Percentiles rank a stretch among this genome's conserved stretches.
These are phyloP conservation scores for Hippasteria phrygiana DNA, from an alignment of 53 echinoderm and acorn worm species.

Conservation along the genomic window DNA sequence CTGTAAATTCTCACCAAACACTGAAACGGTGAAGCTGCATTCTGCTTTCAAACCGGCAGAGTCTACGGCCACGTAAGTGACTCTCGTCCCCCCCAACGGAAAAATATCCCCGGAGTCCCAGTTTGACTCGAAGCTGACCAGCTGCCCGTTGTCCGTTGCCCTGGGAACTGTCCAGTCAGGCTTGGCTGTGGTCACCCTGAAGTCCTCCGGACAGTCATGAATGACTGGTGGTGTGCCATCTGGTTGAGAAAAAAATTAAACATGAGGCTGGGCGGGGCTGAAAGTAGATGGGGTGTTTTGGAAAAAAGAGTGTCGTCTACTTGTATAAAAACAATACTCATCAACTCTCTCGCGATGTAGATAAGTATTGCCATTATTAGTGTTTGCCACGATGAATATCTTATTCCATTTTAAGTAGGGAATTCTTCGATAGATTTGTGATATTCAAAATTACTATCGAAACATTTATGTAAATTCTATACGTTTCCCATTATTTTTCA, in stretches of 20 bases:
- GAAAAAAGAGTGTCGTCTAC: too few species aligned
- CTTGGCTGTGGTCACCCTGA: conserved; percentile 49
- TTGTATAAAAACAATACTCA: too few species aligned
- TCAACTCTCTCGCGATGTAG: too few species aligned
- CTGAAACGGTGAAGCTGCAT: conserved; percentile 49
- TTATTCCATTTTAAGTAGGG: too few species aligned
- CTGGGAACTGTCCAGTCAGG: conserved; percentile 68
- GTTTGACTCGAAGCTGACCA: conserved; percentile 40
- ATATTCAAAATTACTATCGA: too few species aligned
- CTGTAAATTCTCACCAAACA: conserved; percentile 58
- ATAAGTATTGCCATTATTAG: too few species aligned
- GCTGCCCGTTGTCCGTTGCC: conserved; percentile 67
- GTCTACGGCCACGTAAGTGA: conserved; percentile 69
- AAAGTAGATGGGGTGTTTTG: too few species aligned
- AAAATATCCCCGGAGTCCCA: conserved; percentile 27
- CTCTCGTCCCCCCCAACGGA: conserved; percentile 32
- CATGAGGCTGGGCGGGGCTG: too few species aligned
- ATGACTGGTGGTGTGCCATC: conserved; percentile 68
- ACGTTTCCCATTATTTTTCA: not conserved
- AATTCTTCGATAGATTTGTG: too few species aligned
- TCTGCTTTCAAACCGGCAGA: conserved; percentile 38
- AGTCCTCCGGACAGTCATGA: conserved; percentile 45
- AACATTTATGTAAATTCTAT: too few species aligned
- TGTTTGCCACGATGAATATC: too few species aligned
- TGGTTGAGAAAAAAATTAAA: not conserved